Base-by-base conservation (phyloP, 2,888 invertebrate species). In the Arrhopalites spinosus region DNA sequence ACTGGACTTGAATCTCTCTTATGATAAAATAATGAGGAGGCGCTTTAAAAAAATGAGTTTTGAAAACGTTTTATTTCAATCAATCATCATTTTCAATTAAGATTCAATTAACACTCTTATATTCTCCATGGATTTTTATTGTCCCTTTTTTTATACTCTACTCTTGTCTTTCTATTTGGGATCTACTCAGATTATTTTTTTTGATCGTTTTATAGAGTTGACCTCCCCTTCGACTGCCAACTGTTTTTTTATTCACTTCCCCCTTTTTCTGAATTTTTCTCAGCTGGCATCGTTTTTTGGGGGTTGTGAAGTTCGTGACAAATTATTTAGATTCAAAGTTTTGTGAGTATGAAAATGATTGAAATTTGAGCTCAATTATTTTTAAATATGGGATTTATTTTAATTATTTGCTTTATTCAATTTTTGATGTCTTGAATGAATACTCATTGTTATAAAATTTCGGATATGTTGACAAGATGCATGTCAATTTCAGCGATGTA, bases 41-140 rank as follows among this genome's bases (percentile, higher is more conserved):
- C 30, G 50, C 67, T 72, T 53, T 72, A 56, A 68, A 67, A 68
- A 71, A 59, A 71, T 71, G 59, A 63, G 53, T 61, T 72, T 45
- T 20, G 25, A 25, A 61, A 73, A 29, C 50, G 73, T 61, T 66
- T 73, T 71, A 63, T 73, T 64, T 68, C 75, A 73, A 75, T 78
- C 75, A 77, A 77, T 76, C 76, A 77, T 79, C 78, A 79, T 76
- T 67, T 23, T 76, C 78, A 77, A 79, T 77, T 79, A 79, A 79
- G 74, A 74, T 77, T 73, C 77, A 79, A 79, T 79, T 79, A 79
- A 72, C 78, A 77, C 78, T 77, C 43, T 71, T 43, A 59, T 71
- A 27, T 43, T 71, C 71, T 61, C 71, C 25, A 29, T 59, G 71
- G 71, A 61, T 36, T 61, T 43, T 59, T 56, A 27, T 53, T 50